These are phyloP conservation scores for Coracopsis vasa DNA, from an alignment of 2,113 vertebrate genomes.

Conservation along the genomic window DNA sequence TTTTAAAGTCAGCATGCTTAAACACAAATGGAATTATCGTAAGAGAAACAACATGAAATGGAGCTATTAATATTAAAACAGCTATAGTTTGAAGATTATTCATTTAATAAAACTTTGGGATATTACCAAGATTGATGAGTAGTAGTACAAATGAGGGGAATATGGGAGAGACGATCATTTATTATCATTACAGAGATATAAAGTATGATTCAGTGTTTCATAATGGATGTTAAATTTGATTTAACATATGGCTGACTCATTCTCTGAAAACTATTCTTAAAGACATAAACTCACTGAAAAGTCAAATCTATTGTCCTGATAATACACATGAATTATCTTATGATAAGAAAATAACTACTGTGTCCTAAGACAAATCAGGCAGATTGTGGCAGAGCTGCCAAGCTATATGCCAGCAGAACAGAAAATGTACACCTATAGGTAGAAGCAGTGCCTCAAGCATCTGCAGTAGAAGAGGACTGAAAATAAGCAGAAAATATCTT, in stretches of 20 bases:
- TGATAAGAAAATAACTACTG: conserved; percentile 38
- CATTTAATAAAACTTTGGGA: conserved; percentile 78
- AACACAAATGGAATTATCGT: conserved; percentile 60
- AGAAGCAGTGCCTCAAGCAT: neutral
- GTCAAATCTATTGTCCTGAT: conserved; percentile 74
- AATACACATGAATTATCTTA: conserved; percentile 55
- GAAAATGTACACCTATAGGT: neutral
- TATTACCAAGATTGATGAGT: conserved; percentile 80
- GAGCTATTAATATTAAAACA: conserved; percentile 77
- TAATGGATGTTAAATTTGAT: conserved; percentile 83
- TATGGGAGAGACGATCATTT: conserved; percentile 75
- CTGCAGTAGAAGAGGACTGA: neutral
- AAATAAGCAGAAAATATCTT: accelerated
- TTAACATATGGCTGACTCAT: conserved; percentile 81
- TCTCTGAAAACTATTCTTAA: conserved; percentile 76
- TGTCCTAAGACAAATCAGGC: conserved; percentile 39
- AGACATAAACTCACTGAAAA: conserved; percentile 76
- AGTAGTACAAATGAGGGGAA: conserved; percentile 73
- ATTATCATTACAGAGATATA: conserved; percentile 81
- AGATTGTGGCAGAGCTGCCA: neutral
- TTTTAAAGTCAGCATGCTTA: conserved; percentile 71
- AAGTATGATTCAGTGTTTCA: conserved; percentile 79
- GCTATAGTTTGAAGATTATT: conserved; percentile 73
- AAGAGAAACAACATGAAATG: conserved; percentile 75
- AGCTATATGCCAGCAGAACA: neutral